Base-by-base conservation (phyloP, 2,113 vertebrate genomes). In the Limanda limanda region DNA sequence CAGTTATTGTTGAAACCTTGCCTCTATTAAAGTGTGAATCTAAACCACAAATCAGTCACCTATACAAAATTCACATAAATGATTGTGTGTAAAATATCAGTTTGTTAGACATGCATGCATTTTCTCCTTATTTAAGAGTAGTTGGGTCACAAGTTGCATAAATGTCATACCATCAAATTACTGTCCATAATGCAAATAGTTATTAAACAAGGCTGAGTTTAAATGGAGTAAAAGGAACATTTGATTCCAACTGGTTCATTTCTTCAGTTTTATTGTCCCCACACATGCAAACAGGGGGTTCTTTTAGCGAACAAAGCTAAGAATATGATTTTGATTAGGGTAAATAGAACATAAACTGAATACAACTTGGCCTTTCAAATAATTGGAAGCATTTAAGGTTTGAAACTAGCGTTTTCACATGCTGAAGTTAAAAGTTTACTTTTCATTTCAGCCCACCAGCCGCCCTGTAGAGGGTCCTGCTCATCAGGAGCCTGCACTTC, bases 361-460 rank as follows among this genome's bases (percentile, higher is more conserved):
- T 12, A 12, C 13, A 12, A 12, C 12, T 12, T 12, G 13, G 40
- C 12, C 6, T n/a, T n/a, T n/a, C 6, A 21, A 21, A 15, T 12
- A 57, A 5, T 24, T 56, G 1, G 4, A 56, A 27, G 20, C 17
- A n/a, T 60, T 11, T 35, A 4, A 42, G 3, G 12, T 42, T 18
- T 25, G 8, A 6, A 55, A 74, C 18, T 51, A 20, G 15, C 23
- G 17, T 63, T 56, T 27, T 62, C 1, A 52, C 21, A 15, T 11
- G 20, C 11, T 21, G 12, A 2, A 76, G n/a, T 74, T 63, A 61
- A 60, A 10, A 15, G 35, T 18, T n/a, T 58, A 12, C 12, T 82
- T 75, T 55, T 35, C 85, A 58, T 64, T 6, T 63, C 9, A 93
- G 92, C 83, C 81, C 17, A 20, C 18, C 24, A 80, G 59, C 78